Base-by-base conservation (phyloP, 64 coral and sea anemone species). In the Stichodactyla helianthus region DNA sequence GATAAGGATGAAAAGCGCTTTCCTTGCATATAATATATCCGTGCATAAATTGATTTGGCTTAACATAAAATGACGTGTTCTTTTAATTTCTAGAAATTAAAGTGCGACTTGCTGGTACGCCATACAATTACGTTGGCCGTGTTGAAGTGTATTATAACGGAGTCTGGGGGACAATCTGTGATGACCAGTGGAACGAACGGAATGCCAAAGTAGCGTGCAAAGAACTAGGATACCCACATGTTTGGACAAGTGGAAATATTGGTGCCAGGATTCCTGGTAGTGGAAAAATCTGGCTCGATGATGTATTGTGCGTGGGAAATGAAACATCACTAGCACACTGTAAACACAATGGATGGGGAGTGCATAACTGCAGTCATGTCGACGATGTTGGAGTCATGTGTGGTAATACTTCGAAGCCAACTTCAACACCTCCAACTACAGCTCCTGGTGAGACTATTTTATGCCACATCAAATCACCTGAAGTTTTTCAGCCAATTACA, bases 161-260 rank as follows among this genome's bases (percentile, higher is more conserved):
- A 44, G 22, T 14, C 0, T 94, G 93, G 93, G 93, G 93, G 15
- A 94, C 93, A 58, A 64, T 94, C 52, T 94, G 93, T 51, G 88
- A 87, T 27, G 86, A 94, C 28, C 86, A 91, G 84, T 94, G 89
- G 79, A 88, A 84, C 13, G 59, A 79, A 6, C 60, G 68, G 4
- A 81, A 79, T 17, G 93, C 88, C 55, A 71, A 83, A 28, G 79
- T 94, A 5, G 85, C 85, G 5, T 94, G 93, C 16, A 76, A 79
- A n/a, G 79, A 86, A 79, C 86, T 94, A 25, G 89, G 89, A 10
- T 91, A 87, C 57, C 67, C 61, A 14, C 82, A 84, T 16, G 93
- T 87, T 55, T 20, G 74, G 12, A n/a, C 78, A 55, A 71, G 64
- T 35, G 54, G 79, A 5, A 87, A 77, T 3, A 22, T 14, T 4